A percentile compares a stretch with the other conserved stretches of the same genome.
These are phyloP conservation scores for Rhinatrema bivittatum DNA, from an alignment of 2,797 vertebrate genomes.

Conservation along the genomic window DNA sequence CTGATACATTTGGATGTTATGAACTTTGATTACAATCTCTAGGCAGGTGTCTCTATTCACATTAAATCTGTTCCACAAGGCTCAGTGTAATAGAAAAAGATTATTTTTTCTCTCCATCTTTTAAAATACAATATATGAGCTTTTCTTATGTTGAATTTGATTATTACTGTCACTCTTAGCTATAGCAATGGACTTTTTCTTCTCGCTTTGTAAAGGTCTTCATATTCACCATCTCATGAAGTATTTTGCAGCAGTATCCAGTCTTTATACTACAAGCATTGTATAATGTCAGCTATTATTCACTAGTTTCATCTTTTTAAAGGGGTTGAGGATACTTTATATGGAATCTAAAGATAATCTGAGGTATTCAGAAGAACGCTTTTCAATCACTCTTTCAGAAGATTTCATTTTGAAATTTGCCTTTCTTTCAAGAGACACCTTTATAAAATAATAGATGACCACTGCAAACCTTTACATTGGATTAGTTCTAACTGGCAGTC, in stretches of 20 bases:
- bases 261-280: too few relatives aligned
- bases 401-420: too few relatives aligned
- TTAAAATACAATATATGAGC: not conserved
- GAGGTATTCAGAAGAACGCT: too few relatives aligned
- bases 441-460: too few relatives aligned
- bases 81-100: not conserved
- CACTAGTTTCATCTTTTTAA: too few relatives aligned
- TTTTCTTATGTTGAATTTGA: not conserved
- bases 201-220: not conserved
- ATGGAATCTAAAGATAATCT: too few relatives aligned
- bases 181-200: not conserved
- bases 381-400: too few relatives aligned
- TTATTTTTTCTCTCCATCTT: not conserved
- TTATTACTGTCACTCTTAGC: rapidly evolving
- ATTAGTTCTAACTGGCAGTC: too few relatives aligned
- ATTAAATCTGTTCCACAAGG: not conserved
- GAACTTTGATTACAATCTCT: not conserved
- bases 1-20: rapidly evolving
- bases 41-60: not conserved
- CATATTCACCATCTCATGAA: not conserved
- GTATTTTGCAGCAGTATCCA: not conserved
- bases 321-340: too few relatives aligned
- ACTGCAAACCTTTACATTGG: too few relatives aligned
- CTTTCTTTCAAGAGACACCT: too few relatives aligned
- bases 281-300: too few relatives aligned